Evolutionary conservation across 2,888 invertebrate genomes (phyloP), one percentile per base, ranked within the genome.

Genomic region (Idaea aversata): DNA sequence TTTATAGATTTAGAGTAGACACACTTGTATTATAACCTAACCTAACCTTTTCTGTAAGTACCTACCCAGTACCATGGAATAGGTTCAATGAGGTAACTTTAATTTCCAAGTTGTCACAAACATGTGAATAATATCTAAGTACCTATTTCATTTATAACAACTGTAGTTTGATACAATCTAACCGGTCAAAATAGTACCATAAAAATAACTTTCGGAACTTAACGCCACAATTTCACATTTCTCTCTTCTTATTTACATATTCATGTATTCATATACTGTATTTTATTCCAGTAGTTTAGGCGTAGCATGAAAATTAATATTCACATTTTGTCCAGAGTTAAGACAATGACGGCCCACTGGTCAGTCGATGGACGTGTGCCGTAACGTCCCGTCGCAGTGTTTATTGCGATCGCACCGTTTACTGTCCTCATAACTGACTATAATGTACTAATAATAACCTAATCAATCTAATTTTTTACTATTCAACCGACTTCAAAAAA

Each of bases 351-450:
- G 85, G 77, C 82, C 79, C 85, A 84, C 76, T 79, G 87, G 81
- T 78, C 81, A 79, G 79, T 78, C 78, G 78, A 80, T 80, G 81
- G 79, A 79, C 83, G 85, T 83, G 82, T 82, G 81, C 80, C 78
- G 79, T 77, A 73, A 75, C 79, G 72, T 84, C 83, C 75, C 79
- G 72, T 84, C 83, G 78, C 83, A 88, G 85, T 88, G 83, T 80
- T 73, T 81, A 85, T 81, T 84, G 86, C 88, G 88, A 87, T 83
- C 86, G 86, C 86, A 87, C 87, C 88, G 91, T 87, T 90, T 77
- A 84, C 85, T 87, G 91, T 91, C 88, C 92, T 87, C 89, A 85
- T 84, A 86, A 84, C 80, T 76, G 72, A 82, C 84, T 83, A 87
- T 87, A 47, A 47, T 47, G 47, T 10, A 47, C 47, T 47, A 10